Base-by-base conservation (phyloP, 2,113 vertebrate genomes). In the Hydropotes inermis region DNA sequence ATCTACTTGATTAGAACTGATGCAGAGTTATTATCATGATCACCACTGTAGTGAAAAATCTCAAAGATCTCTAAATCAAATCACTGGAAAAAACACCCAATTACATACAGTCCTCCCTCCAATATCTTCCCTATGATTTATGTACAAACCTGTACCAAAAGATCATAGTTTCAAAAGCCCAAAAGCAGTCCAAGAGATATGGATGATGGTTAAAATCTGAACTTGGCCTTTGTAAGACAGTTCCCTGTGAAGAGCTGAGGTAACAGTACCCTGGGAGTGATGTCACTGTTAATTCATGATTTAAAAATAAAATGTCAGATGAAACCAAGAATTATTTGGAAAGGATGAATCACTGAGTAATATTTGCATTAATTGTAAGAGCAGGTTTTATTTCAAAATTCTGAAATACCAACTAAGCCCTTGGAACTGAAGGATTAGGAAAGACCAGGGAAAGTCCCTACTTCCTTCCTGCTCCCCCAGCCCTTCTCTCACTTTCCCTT, bases 401-500 rank as follows among this genome's bases (percentile, higher is more conserved):
- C 78, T 97, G 92, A 98, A 97, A 90, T 30, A 86, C 16, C 33
- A 82, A 45, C 36, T 39, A 78, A 83, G 87, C 9, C 74, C 61
- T 50, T 92, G 89, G 89, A 94, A 78, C 23, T 33, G 52, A 33
- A 60, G 76, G 54, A 87, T 55, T 23, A 95, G 76, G 90, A 95
- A 96, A 88, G 97, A 70, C 45, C 58, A 95, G 97, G 98, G 98
- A 98, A 98, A 98, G 50, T 61, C 98, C 97, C 98, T 67, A 25
- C 14, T 47, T 23, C 2, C 13, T 94, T 92, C 89, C 96, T 3
- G 14, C 30, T 64, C 36, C 81, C 30, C 30, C 15, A 45, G 82
- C 25, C 39, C 76, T 76, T 64, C 94, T 54, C 60, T 94, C 70
- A 82, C 92, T 94, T 86, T 97, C 87, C 89, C 78, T 88, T 78